phyloP scores from a whole-genome alignment of 2,888 invertebrate genomes.

The Athalia circularis region DNA sequence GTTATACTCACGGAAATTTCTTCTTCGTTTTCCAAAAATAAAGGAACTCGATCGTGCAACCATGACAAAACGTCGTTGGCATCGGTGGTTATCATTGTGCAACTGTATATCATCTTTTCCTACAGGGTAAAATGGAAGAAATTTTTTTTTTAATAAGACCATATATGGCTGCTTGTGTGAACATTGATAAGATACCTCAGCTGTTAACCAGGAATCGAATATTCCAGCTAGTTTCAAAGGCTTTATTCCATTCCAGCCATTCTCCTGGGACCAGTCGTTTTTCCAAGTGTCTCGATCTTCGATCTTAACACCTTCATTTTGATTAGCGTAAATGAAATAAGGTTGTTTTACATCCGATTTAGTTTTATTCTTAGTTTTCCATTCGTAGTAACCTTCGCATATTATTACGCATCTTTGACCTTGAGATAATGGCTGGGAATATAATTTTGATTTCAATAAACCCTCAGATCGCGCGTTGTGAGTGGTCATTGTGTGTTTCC shows the following conservation, averaged over 20 bases:
- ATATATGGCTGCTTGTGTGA: background rate
- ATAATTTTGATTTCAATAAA: constrained; percentile 82
- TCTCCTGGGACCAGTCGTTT: constrained; percentile 74
- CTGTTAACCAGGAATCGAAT: constrained; percentile 82
- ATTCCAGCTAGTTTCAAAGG: constrained; percentile 86
- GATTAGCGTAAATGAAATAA: constrained; percentile 83
- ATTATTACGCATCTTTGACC: constrained; percentile 87
- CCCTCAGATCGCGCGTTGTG: constrained; percentile 88
- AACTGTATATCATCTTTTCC: constrained; percentile 81
- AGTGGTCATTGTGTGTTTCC: constrained; percentile 81
- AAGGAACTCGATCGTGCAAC: constrained; percentile 89
- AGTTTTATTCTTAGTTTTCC: constrained; percentile 80
- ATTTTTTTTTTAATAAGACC: background rate
- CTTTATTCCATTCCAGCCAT: constrained; percentile 79
- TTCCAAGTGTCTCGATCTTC: constrained; percentile 78
- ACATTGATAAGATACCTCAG: constrained; percentile 61
- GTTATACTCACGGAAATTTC: constrained; percentile 77
- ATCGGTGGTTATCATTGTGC: constrained; percentile 86
- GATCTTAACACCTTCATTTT: constrained; percentile 75
- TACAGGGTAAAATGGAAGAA: constrained; percentile 54
- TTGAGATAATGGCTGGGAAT: constrained; percentile 79
- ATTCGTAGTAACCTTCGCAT: constrained; percentile 90
- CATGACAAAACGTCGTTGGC: constrained; percentile 81
- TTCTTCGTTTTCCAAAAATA: constrained; percentile 82
- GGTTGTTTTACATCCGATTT: constrained; percentile 81